Evolutionary conservation across 2,888 invertebrate species (phyloP), one percentile per base, ranked within the genome.

Genomic region (Desoria tigrina): DNA sequence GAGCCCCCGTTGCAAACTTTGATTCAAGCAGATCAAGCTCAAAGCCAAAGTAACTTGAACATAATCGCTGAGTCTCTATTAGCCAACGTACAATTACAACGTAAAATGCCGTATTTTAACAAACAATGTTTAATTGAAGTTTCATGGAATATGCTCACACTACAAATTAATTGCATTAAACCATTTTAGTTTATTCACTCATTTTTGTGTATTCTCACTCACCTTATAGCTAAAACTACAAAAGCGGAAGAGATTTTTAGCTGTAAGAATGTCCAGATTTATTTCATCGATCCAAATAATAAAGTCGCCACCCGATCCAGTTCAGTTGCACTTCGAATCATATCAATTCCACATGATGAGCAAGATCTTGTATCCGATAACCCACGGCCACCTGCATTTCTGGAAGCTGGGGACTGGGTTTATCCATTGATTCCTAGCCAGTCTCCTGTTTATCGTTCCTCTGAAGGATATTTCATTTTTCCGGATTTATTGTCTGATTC

Each of bases 371-470:
- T n/a, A n/a, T 16, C 39, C 9, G 39, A 39, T 9, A 9, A 39
- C 16, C 39, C 39, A 16, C 9, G 9, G 9, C 55, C 77, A 73
- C 66, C 76, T 16, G 81, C 81, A 14, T 85, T 85, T 77, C 77
- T 86, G 53, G 83, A 84, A 78, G 82, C 86, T 67, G 85, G 84
- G 0, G 82, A 83, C 59, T 90, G 88, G 88, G 81, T 87, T 2
- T 90, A 90, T 80, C 90, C 90, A 0, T 79, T 90, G 28, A 81
- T 88, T 57, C 86, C 88, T 1, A 85, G 85, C 1, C 83, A 85
- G 18, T 88, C 89, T 1, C 87, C 88, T 4, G 86, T 87, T 63
- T 84, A 86, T 71, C 84, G 86, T 70, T 84, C 85, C 51, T 87
- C 84, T 78, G 88, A 88, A 16, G 65, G 65, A 18, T 88, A 89